Conservation (phyloP, 2,113 vertebrate genomes). For the Fukomys damarensis region DNA sequence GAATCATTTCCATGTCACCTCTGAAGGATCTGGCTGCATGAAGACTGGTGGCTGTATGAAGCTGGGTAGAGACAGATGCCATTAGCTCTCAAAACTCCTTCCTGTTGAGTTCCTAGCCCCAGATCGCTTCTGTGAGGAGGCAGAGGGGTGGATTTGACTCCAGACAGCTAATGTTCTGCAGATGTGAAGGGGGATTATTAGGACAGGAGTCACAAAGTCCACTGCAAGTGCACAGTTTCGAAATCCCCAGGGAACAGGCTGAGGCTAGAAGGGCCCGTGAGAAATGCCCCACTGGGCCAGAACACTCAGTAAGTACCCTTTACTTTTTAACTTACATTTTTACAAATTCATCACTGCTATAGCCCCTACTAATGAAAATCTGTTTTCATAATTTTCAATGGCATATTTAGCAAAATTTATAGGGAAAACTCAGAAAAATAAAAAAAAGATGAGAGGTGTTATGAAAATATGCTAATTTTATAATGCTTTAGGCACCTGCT, state of each 20-base stretch:
- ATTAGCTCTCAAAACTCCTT: conserved; percentile 26
- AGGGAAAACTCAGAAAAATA: neutral
- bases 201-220: neutral
- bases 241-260: neutral
- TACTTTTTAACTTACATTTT: neutral
- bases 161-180: neutral
- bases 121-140: neutral
- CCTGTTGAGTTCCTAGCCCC: neutral
- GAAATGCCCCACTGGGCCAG: neutral
- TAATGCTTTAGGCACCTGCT: neutral
- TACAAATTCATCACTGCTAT: neutral
- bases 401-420: neutral
- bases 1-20: neutral
- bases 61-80: neutral
- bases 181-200: neutral
- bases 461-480: too few relatives aligned
- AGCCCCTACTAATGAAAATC: neutral
- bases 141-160: neutral
- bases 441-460: conserved; percentile 7
- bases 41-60: neutral
- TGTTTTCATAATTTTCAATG: neutral
- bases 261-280: neutral
- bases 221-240: neutral
- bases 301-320: neutral
- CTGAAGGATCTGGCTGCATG: neutral